These are phyloP conservation scores for Cisticola juncidis DNA, from an alignment of 2,113 vertebrate species.

Conservation along the genomic window DNA sequence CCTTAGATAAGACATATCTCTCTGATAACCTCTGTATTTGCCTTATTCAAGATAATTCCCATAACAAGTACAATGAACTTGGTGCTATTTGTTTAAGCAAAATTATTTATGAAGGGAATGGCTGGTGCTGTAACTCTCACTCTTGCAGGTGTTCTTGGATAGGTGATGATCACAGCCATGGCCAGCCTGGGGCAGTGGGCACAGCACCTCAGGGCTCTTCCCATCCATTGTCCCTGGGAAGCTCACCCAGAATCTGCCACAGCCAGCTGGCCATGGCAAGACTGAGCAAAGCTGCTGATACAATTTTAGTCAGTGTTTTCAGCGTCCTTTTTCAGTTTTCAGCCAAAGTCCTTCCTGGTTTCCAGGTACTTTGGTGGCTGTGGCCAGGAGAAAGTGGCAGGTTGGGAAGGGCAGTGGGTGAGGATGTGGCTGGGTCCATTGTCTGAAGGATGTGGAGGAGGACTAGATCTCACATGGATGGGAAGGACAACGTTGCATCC, in stretches of 20 bases:
- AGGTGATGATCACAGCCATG: not conserved
- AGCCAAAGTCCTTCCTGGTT: not conserved
- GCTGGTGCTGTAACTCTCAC: not conserved
- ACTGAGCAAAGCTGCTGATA: not conserved
- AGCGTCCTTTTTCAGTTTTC: not conserved
- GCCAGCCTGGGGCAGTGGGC: not conserved
- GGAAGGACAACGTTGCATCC: not conserved
- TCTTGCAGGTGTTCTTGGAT: rapidly evolving
- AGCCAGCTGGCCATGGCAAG: not conserved
- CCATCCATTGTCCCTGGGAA: not conserved
- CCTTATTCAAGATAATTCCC: constrained; percentile 24
- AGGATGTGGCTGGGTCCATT: not conserved
- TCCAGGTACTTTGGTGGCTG: not conserved
- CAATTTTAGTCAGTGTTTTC: not conserved
- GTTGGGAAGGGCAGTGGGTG: not conserved
- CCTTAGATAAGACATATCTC: constrained; percentile 52
- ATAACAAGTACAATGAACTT: not conserved
- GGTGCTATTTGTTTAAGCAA: constrained; percentile 39
- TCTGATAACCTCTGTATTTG: constrained; percentile 63
- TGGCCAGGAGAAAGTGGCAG: not conserved
- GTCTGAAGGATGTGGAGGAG: not conserved
- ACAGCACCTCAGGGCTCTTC: not conserved
- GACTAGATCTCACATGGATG: not conserved
- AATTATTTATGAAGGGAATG: constrained; percentile 9
- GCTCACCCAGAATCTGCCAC: not conserved